Base-by-base conservation (phyloP, 2,888 invertebrate genomes). In the Encarsia formosa region DNA sequence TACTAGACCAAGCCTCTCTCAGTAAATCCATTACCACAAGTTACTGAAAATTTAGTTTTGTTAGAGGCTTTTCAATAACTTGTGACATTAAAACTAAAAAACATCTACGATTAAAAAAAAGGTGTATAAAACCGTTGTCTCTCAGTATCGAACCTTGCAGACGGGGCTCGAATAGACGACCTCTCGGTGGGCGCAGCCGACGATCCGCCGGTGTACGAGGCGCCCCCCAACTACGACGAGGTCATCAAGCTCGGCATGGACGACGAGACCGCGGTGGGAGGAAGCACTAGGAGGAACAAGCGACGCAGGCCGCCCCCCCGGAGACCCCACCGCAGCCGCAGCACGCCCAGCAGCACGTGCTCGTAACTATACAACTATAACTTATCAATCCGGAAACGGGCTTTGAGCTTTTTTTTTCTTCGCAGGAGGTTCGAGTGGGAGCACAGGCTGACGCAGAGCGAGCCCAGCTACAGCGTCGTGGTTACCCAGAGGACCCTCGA, bases 201-300 rank as follows among this genome's bases (percentile, higher is more conserved):
- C 29, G 84, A 85, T 23, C 82, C 82, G 9, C 86, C 86, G 1
- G 78, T 77, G 40, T 86, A 86, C 68, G 86, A 86, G 66, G 81
- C 84, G 1, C 86, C 86, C 1, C 86, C 86, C 0, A 82, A 84
- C 55, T 87, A 87, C 63, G 83, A 84, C 52, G 85, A 86, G 54
- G 79, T 85, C n/a, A 78, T 82, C 24, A 82, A 81, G 63, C 66
- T 79, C 39, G 76, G 77, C 13, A 73, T 78, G 67, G 77, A 79
- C 18, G 71, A 73, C 54, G 76, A 77, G 58, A 32, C 15, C 15
- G n/a, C n/a, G n/a, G n/a, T n/a, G n/a, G 15, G 15, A 29, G 23
- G 24, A 15, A 26, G 9, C n/a, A 65, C 72, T 24, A 63, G 59
- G 24, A 62, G 63, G 15, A 66, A 65, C 49, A 70, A 64, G 39